Evolutionary conservation across 2,797 vertebrate species (phyloP), one percentile per base, ranked within the genome.

Genomic region (Eulemur albifrons): DNA sequence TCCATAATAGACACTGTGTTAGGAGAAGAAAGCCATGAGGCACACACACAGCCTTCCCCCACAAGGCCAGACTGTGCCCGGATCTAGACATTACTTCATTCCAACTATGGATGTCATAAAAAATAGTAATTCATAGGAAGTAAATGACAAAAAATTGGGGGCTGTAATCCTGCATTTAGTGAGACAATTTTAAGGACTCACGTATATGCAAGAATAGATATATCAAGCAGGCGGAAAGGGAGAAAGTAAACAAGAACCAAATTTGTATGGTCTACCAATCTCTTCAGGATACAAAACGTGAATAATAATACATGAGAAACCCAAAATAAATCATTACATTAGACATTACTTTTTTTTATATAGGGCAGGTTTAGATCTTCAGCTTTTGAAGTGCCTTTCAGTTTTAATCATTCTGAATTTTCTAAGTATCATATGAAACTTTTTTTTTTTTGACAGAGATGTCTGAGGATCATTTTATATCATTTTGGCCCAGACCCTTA

Each of bases 401-500:
- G 13, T 86, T 96, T 40, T 97, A 21, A 96, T n/a, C 21, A 82
- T 32, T 61, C 21, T 82, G 23, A 72, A 94, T 88, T 82, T 88
- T 90, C 25, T 48, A 90, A 69, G 23, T 65, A n/a, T 69, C 40
- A 70, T 14, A 75, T 4, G 8, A 85, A 81, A 54, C 21, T 40
- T 17, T 17, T 63, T 14, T 77, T 27, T 77, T 80, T 27, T 40
- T 89, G 61, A 4, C 15, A 70, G 8, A 73, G 3, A 81, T 83
- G 12, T 87, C 65, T 95, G 43, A 14, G 50, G 35, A 67, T 57
- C 14, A 1, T 77, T 63, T 88, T 21, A 70, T 35, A 92, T 88
- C 57, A 90, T 90, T 95, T 93, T 72, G 30, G 1, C 21, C 45
- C 9, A 89, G 50, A 54, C 52, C 15, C 0, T 89, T 76, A 65